These are phyloP conservation scores for Nasonia longicornis DNA, from an alignment of 1,140 invertebrate species.

Conservation along the genomic window DNA sequence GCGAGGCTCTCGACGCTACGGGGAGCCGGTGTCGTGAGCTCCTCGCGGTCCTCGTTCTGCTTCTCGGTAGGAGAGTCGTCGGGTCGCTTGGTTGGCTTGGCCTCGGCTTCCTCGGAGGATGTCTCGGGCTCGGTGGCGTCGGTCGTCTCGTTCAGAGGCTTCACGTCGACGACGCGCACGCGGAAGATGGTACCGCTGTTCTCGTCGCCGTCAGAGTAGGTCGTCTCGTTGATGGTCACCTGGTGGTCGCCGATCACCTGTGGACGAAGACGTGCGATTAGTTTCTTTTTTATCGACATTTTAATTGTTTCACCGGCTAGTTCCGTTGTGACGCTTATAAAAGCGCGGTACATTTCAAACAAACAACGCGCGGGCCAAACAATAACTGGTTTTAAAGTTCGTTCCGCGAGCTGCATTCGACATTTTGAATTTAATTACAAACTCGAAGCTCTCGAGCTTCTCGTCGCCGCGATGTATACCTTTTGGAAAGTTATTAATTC, in stretches of 20 bases:
- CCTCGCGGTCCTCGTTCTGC: slow-evolving; percentile 10
- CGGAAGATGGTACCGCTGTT: slow-evolving; percentile 65
- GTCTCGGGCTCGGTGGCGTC: slow-evolving; percentile 45
- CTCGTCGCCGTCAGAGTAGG: slow-evolving; percentile 66
- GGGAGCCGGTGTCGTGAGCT: slow-evolving; percentile 37
- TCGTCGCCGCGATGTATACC: no score
- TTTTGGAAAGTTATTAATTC: no score
- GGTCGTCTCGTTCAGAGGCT: slow-evolving; percentile 63
- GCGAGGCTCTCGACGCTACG: slow-evolving; percentile 63
- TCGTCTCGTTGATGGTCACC: slow-evolving; percentile 73
- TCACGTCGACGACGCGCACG: slow-evolving; percentile 69
- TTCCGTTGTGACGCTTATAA: no score
- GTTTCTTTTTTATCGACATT: slow-evolving; percentile 1
- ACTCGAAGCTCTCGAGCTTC: no score
- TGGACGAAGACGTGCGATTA: slow-evolving; percentile 29
- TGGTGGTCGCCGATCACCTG: slow-evolving; percentile 72
- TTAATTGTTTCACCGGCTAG: neutral
- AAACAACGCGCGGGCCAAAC: no score
- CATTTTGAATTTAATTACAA: no score
- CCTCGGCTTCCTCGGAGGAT: neutral
- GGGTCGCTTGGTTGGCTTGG: neutral
- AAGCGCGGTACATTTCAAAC: no score
- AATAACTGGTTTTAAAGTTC: no score
- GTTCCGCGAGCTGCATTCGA: no score
- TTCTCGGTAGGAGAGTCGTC: neutral